Conservation (phyloP, 1,140 invertebrate genomes). For the Zaprionus vittiger region DNA sequence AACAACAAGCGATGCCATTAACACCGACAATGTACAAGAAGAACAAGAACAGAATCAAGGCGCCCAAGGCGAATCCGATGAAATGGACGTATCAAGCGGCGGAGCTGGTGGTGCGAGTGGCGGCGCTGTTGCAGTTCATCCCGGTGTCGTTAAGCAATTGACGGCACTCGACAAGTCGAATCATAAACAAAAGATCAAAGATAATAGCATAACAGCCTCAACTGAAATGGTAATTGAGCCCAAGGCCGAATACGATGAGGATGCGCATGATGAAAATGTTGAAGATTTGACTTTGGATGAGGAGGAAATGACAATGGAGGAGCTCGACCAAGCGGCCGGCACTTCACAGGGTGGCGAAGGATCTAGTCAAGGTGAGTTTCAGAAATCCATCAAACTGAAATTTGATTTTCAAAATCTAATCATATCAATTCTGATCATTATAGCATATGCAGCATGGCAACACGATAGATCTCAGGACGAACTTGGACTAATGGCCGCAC, state of each 20-base stretch:
- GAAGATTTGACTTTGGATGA: constrained; percentile 93
- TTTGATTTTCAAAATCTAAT: constrained; percentile 4
- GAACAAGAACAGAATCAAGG: constrained; percentile 61
- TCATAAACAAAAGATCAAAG: constrained; percentile 76
- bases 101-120: constrained; percentile 46
- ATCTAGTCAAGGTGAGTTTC: constrained; percentile 85
- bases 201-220: constrained; percentile 63
- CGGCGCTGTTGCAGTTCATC: constrained; percentile 54
- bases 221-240: constrained; percentile 88
- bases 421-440: constrained; percentile 34
- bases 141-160: constrained; percentile 72
- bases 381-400: background rate
- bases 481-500: constrained; percentile 88
- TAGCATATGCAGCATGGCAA: constrained; percentile 88
- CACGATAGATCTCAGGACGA: constrained; percentile 89
- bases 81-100: constrained; percentile 60
- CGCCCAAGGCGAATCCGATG: constrained; percentile 68
- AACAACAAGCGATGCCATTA: constrained; percentile 81
- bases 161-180: constrained; percentile 63
- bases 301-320: constrained; percentile 86
- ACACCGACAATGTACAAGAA: constrained; percentile 83
- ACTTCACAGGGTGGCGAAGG: constrained; percentile 87
- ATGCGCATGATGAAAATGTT: constrained; percentile 90
- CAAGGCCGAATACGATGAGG: constrained; percentile 91
- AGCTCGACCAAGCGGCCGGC: constrained; percentile 86